Evolutionary conservation across 2,797 vertebrate genomes (phyloP), one percentile per base, ranked within the genome.

Genomic region (Trematomus bernacchii): DNA sequence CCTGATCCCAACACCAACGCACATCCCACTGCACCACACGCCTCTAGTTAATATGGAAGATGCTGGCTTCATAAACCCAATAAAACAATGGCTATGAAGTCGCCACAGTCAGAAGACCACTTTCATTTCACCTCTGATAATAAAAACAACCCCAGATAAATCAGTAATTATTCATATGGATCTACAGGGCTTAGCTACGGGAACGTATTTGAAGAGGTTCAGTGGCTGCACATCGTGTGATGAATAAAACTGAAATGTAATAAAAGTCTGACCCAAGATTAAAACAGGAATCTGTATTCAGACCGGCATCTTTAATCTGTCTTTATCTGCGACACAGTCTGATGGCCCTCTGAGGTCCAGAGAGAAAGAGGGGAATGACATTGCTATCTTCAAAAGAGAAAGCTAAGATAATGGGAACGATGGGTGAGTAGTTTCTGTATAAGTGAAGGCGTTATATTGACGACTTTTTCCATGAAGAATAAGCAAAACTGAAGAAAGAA

Each of bases 121-220:
- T 50, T 50, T 70, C 10, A 46, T 30, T 59, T 59, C 57, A 42
- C 23, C 27, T 62, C 51, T 7, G 6, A 7, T 23, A 12, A 14
- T 5, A 52, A 5, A 23, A n/a, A 46, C 19, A 48, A n/a, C 18
- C 11, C 40, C 21, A 23, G n/a, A 54, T 33, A 54, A 4, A 55
- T 54, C 57, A 71, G 76, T 15, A 2, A 71, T 82, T 19, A 76
- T 76, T 54, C 6, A 75, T 57, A 47, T 23, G n/a, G 14, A 23
- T 58, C 40, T 16, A 27, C 61, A 21, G 10, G 40, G 27, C 70
- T 77, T 42, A 10, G 30, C 53, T 71, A 3, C 18, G 46, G 7
- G 37, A 47, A 40, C 64, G 52, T 61, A 72, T 76, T 69, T 73
- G 4, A 62, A 23, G 19, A 57, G 65, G 51, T 58, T 62, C 43